Percentiles rank a stretch among this genome's conserved stretches.
Evolutionary conservation across 2,113 vertebrate genomes (phyloP).

Genomic region (Danionella cerebrum): DNA sequence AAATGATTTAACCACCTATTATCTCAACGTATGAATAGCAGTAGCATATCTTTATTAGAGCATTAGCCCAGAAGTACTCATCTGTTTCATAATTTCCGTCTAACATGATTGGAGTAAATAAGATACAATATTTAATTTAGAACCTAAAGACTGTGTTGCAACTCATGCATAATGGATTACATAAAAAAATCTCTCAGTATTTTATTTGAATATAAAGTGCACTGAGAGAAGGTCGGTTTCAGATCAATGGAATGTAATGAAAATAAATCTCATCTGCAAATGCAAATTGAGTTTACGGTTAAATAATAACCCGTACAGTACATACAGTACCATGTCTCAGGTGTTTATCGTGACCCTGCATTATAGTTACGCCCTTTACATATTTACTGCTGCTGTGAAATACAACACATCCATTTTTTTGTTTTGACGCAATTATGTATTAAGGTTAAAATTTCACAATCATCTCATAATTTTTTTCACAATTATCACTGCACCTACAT

Average conservation of each 20-base stretch:
- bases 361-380: no score
- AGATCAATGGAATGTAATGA: constrained; percentile 41
- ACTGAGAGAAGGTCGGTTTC: neutral
- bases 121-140: neutral
- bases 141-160: neutral
- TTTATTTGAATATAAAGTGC: neutral
- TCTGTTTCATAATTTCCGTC: neutral
- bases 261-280: no score
- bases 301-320: no score
- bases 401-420: no score
- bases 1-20: constrained; percentile 5
- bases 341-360: no score
- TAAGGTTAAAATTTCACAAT: no score
- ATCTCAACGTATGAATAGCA: constrained; percentile 16
- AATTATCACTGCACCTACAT: no score
- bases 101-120: neutral
- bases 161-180: neutral
- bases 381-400: no score
- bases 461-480: no score
- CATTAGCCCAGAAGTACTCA: neutral
- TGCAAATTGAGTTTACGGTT: no score
- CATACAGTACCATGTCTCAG: no score
- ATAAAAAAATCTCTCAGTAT: neutral
- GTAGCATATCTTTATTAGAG: neutral
- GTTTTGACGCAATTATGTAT: no score